Evolutionary conservation across 37 sponge, comb jelly and placozoan species (phyloP).

Genomic region (Crambe crambe): DNA sequence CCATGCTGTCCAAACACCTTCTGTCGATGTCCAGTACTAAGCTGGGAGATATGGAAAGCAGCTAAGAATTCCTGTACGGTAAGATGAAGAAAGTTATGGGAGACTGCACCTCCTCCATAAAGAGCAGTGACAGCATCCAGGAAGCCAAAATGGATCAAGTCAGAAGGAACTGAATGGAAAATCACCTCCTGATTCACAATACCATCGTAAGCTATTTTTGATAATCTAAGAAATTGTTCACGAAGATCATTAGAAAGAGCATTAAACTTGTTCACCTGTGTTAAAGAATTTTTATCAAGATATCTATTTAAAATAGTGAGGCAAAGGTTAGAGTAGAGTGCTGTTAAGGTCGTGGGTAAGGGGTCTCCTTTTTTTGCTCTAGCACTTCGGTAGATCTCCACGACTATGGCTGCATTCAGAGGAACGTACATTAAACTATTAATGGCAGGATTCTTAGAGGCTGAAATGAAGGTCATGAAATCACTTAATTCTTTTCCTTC

Average conservation of each 20-base stretch:
- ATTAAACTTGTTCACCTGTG: neutral
- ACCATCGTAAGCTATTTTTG: constrained; percentile 27
- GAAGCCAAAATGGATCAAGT: constrained; percentile 31
- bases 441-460: constrained; percentile 25
- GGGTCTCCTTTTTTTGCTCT: neutral
- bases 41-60: constrained; percentile 26
- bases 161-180: constrained; percentile 18
- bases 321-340: constrained; percentile 24
- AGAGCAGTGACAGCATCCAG: constrained; percentile 6
- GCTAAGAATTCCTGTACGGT: constrained; percentile 60
- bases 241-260: constrained; percentile 7
- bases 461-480: constrained; percentile 21
- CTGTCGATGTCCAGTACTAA: neutral
- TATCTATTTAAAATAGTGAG: constrained; percentile 1
- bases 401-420: constrained; percentile 38
- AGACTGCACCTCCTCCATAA: constrained; percentile 1
- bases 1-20: constrained; percentile 9
- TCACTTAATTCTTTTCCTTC: neutral
- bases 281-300: neutral
- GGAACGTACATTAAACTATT: constrained; percentile 53
- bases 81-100: constrained; percentile 46
- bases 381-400: constrained; percentile 15
- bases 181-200: constrained; percentile 17
- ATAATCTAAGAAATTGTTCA: constrained; percentile 4
- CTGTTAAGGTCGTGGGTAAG: constrained; percentile 17